Evolutionary conservation across 1,140 invertebrate species (phyloP).

Genomic region (Aphelenchoides avenae): DNA sequence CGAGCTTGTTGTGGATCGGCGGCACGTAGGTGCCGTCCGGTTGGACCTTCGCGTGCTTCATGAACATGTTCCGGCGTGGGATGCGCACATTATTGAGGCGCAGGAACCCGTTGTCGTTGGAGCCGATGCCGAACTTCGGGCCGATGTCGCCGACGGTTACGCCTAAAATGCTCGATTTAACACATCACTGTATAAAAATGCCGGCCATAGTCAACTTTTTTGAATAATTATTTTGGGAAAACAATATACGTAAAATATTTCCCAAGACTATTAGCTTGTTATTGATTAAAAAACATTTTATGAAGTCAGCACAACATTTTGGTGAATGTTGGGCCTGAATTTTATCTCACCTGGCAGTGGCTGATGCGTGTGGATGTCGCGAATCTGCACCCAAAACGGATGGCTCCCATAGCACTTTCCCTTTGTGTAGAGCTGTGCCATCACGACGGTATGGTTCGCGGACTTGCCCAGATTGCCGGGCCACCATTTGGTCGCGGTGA

Average conservation of each 20-base stretch:
- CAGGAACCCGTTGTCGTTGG: conserved; percentile 71
- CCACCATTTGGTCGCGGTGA: conserved; percentile 81
- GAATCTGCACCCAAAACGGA: conserved; percentile 82
- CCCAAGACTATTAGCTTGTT: background rate
- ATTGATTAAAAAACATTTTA: background rate
- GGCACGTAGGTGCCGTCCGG: conserved; percentile 77
- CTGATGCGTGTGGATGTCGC: conserved; percentile 78
- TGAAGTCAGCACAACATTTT: too few relatives aligned
- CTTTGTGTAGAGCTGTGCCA: conserved; percentile 80
- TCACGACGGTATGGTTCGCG: conserved; percentile 76
- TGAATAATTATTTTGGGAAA: background rate
- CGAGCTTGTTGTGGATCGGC: conserved; percentile 75
- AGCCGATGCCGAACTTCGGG: conserved; percentile 82
- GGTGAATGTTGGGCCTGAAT: too few relatives aligned
- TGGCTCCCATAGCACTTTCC: conserved; percentile 81
- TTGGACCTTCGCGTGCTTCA: conserved; percentile 76
- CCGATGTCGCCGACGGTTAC: conserved; percentile 90
- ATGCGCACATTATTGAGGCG: conserved; percentile 63
- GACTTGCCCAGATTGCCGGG: conserved; percentile 72
- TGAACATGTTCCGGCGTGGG: conserved; percentile 80
- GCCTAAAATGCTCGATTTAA: conserved; percentile 69
- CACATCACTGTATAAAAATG: too few relatives aligned
- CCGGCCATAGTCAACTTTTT: too few relatives aligned
- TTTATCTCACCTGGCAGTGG: conserved; percentile 69
- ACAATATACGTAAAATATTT: conserved; percentile 1